These are phyloP conservation scores for Picathartes gymnocephalus DNA, from an alignment of 2,113 vertebrate species.

Conservation along the genomic window DNA sequence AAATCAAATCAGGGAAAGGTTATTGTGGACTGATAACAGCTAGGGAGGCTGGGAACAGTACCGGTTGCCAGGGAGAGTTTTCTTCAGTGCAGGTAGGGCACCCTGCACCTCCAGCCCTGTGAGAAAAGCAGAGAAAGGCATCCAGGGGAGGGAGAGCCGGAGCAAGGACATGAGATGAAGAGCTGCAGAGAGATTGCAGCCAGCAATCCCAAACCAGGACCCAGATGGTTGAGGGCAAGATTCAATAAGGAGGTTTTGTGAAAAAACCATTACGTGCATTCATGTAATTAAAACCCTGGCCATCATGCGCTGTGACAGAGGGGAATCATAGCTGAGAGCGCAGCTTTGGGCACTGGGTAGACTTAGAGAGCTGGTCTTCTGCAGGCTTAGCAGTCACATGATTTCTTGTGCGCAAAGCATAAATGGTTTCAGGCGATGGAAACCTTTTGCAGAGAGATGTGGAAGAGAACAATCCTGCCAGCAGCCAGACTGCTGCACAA, in stretches of 20 bases:
- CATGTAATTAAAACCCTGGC: background rate
- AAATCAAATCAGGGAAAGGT: slow-evolving; percentile 35
- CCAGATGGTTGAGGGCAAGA: background rate
- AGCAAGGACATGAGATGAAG: background rate
- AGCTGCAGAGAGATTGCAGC: background rate
- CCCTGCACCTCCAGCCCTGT: background rate
- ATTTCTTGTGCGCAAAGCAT: background rate
- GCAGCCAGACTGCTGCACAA: background rate
- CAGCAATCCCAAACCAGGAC: background rate
- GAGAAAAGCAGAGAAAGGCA: background rate
- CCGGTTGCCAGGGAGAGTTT: slow-evolving; percentile 31
- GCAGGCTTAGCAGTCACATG: background rate
- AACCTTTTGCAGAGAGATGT: background rate
- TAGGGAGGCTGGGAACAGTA: background rate
- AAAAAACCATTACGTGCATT: background rate
- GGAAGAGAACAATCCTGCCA: background rate
- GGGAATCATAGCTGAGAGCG: rapidly evolving
- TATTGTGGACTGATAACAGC: slow-evolving; percentile 39
- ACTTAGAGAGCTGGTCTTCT: background rate
- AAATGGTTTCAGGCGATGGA: background rate
- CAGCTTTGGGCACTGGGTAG: background rate
- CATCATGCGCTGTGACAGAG: rapidly evolving
- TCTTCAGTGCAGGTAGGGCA: background rate
- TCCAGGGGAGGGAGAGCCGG: background rate
- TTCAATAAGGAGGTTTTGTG: background rate